Conservation (phyloP, 1,140 invertebrate genomes). For the Penaeus japonicus region DNA sequence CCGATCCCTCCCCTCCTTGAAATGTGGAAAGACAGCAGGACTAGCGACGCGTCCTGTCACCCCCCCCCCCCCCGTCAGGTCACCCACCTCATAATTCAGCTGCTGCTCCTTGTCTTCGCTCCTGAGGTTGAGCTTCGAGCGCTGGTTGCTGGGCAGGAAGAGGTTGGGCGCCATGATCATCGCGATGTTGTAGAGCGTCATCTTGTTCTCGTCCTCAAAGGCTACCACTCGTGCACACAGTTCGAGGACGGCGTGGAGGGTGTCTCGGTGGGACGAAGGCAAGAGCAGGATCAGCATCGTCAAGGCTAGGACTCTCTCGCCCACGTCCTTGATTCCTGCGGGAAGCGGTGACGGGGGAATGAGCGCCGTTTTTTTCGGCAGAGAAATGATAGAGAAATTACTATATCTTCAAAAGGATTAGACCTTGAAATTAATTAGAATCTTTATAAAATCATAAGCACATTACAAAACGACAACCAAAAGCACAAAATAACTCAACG, state of each 20-base stretch:
- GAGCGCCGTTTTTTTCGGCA: no score
- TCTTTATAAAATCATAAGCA: no score
- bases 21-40: not conserved
- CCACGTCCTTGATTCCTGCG: constrained; percentile 63
- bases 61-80: not conserved
- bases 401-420: no score
- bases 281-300: constrained; percentile 84
- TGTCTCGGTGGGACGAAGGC: constrained; percentile 81
- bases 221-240: constrained; percentile 79
- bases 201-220: constrained; percentile 80
- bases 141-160: constrained; percentile 73
- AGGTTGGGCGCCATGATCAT: constrained; percentile 93
- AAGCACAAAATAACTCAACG: not conserved
- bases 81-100: constrained; percentile 41
- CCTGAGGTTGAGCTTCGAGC: constrained; percentile 40
- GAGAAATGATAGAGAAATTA: no score
- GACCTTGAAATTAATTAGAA: no score
- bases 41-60: not conserved
- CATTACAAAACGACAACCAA: no score
- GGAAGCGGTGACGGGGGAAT: constrained; percentile 59
- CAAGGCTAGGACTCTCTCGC: constrained; percentile 70
- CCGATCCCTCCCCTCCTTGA: not conserved
- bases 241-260: constrained; percentile 77
- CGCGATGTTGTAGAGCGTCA: constrained; percentile 88
- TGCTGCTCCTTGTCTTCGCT: constrained; percentile 54